phyloP scores from a whole-genome alignment of 2,888 invertebrate genomes.

The Hartigia nigra region DNA sequence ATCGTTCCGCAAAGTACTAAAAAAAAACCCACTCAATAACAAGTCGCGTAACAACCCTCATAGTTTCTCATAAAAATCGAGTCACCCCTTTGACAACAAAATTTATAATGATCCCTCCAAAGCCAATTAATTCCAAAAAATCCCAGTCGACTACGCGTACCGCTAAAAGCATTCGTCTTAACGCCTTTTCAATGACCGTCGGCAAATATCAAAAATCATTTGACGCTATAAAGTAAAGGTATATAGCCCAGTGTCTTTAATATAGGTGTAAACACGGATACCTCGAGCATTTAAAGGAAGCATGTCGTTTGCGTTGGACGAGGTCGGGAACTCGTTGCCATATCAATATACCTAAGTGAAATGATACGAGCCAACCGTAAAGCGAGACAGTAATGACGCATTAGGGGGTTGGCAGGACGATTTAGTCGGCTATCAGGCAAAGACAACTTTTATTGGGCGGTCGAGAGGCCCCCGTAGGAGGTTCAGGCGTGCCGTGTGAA shows the following conservation, averaged over 20 bases:
- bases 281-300: constrained; percentile 52
- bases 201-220: not conserved
- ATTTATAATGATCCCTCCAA: not conserved
- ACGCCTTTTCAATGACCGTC: not conserved
- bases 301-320: constrained; percentile 57
- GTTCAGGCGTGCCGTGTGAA: constrained; percentile 14
- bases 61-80: not conserved
- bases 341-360: constrained; percentile 68
- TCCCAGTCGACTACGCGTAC: not conserved
- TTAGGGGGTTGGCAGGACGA: constrained; percentile 65
- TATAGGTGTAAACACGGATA: not conserved
- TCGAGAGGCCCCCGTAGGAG: constrained; percentile 53
- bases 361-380: constrained; percentile 66
- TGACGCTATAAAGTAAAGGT: not conserved
- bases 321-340: constrained; percentile 66
- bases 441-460: constrained; percentile 65
- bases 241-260: not conserved
- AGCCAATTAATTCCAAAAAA: not conserved
- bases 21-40: not conserved
- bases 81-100: not conserved
- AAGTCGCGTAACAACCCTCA: not conserved
- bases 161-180: not conserved
- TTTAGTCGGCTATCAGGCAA: constrained; percentile 66
- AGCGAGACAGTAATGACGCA: constrained; percentile 66
- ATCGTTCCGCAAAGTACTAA: not conserved